Evolutionary conservation across 2,113 vertebrate genomes (phyloP), one percentile per base, ranked within the genome.

Genomic region (Pseudois nayaur): DNA sequence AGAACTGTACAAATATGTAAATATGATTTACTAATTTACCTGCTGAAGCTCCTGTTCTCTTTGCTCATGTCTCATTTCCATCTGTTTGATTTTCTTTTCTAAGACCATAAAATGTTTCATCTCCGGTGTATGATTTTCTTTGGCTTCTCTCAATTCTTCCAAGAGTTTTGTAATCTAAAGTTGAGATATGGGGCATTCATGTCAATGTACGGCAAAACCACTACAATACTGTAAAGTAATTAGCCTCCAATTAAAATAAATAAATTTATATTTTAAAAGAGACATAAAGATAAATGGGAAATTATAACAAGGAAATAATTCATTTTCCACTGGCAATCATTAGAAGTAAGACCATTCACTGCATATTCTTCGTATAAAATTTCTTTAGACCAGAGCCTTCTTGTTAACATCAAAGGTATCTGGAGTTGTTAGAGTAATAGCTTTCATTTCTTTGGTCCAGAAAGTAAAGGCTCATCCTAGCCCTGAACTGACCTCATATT

Each of bases 101-200:
- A 99, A 98, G 92, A 90, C 98, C 74, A 99, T 98, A 92, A 99
- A 99, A 55, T 99, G 99, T 71, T 99, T 99, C 98, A 99, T 99
- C 97, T 99, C 99, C 8, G 99, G 99, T 87, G 98, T 99, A 96
- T 99, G 99, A 89, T 97, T 98, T 89, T 99, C 99, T 98, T 99
- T 99, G 33, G 99, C 99, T 79, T 99, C 99, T 97, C 98, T 99
- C 91, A 99, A 98, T 96, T 99, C 99, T 98, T 99, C 99, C 71
- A 99, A 98, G 87, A 99, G 98, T 95, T 99, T 99, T 78, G 98
- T 98, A 82, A 99, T 98, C 99, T 99, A 78, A 23, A 98, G 89
- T 90, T 83, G 29, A 94, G 97, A 91, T 43, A 74, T 23, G 15
- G 60, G 29, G 31, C 60, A 62, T 62, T 62, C 31, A 62, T 33